Evolutionary conservation across 23 tunicate species (phyloP).

Genomic region (Botrylloides violaceus): DNA sequence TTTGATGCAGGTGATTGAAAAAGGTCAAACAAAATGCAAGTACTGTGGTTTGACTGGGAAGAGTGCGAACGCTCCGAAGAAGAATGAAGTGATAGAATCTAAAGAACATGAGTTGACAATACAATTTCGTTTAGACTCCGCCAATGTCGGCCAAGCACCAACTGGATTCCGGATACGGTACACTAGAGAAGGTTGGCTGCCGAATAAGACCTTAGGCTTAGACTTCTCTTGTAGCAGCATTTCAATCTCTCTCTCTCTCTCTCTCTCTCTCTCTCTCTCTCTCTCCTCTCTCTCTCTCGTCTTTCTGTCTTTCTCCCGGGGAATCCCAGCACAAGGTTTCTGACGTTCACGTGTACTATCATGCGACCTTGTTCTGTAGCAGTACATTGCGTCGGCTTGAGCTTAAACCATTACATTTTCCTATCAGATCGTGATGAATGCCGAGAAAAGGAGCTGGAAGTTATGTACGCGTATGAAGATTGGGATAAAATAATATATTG

Average conservation of each 20-base stretch:
- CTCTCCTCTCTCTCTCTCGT: too few species aligned
- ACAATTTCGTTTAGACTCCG: background rate
- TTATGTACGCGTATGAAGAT: constrained; percentile 30
- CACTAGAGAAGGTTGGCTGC: background rate
- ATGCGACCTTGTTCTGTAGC: too few species aligned
- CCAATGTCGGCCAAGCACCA: background rate
- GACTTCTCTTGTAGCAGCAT: too few species aligned
- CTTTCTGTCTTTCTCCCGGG: too few species aligned
- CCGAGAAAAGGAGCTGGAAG: constrained; percentile 30
- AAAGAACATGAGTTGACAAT: background rate
- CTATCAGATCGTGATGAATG: constrained; percentile 67
- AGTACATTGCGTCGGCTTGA: too few species aligned
- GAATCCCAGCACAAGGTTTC: too few species aligned
- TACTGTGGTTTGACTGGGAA: background rate
- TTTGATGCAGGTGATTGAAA: background rate
- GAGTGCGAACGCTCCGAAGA: background rate
- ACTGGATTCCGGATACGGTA: background rate
- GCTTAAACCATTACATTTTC: too few species aligned
- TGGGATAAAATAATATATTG: constrained; percentile 82
- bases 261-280: too few species aligned
- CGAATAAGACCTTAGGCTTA: too few species aligned
- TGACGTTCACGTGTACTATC: too few species aligned
- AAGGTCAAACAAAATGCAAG: background rate
- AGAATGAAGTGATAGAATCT: background rate
- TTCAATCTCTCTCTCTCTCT: too few species aligned